Conservation (phyloP, 2,888 invertebrate genomes). For the Drosophila prolongata region DNA sequence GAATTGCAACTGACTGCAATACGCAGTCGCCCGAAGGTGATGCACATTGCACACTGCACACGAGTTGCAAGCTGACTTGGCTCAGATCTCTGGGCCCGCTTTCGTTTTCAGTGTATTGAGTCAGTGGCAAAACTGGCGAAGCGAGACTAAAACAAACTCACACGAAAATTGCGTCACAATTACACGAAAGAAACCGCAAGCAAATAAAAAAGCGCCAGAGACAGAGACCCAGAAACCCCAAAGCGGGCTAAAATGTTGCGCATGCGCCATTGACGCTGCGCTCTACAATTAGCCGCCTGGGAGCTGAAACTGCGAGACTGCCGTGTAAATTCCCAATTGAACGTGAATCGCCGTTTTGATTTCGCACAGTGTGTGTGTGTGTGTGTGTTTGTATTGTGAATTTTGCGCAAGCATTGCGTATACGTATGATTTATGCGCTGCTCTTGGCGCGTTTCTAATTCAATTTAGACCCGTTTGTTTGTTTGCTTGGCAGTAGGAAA, state of each 20-base stretch:
- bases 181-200: conserved; percentile 59
- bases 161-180: conserved; percentile 73
- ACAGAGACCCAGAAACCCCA: conserved; percentile 77
- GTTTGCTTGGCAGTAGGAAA: conserved; percentile 36
- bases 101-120: conserved; percentile 52
- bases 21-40: neutral
- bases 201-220: conserved; percentile 31
- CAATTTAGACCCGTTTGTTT: conserved; percentile 45
- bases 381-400: neutral
- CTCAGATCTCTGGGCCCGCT: conserved; percentile 39
- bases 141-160: conserved; percentile 57
- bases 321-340: conserved; percentile 29
- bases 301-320: conserved; percentile 14
- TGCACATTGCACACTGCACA: conserved; percentile 9
- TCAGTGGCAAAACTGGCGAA: conserved; percentile 56
- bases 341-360: conserved; percentile 30
- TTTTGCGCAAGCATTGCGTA: conserved; percentile 46
- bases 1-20: conserved; percentile 55
- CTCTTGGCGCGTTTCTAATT: conserved; percentile 40
- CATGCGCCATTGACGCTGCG: conserved; percentile 56
- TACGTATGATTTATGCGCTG: conserved; percentile 28
- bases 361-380: conserved; percentile 24
- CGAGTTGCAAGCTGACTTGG: neutral
- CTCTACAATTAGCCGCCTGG: conserved; percentile 38
- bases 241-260: conserved; percentile 63